Evolutionary conservation across 2,113 vertebrate genomes (phyloP), one percentile per base, ranked within the genome.

Genomic region (Passer montanus): DNA sequence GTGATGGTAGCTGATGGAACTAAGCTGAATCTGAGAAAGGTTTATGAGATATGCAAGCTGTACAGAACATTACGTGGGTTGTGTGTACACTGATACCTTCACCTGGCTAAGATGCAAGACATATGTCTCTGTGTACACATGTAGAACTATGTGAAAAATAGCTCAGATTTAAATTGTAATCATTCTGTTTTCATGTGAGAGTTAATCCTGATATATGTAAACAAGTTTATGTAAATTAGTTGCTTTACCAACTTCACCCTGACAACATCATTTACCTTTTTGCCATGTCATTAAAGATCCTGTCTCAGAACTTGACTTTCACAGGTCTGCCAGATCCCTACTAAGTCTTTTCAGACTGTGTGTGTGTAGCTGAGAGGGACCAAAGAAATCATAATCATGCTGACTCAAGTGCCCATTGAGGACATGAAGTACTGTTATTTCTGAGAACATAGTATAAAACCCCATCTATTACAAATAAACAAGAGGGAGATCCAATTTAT

Each of bases 301-400:
- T 88, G 31, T 90, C 82, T 73, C 53, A 93, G 79, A 85, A 88
- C 75, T 85, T 85, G 58, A 49, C 70, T 80, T 96, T 69, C 85
- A 58, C 67, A 80, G 55, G 14, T 96, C 70, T 86, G 37, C 50
- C 84, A 89, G 73, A 94, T 50, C 24, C 64, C 47, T 81, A 20
- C 46, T 72, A 75, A 78, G 41, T 90, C 60, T 94, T 93, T 87
- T 73, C 62, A 88, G 44, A 49, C 63, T 93, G 35, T 23, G 3
- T 78, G 33, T 87, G 27, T 81, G 30, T 82, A 93, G 31, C 72
- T 81, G 74, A 78, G 39, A 49, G 31, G 69, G 37, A 69, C 78
- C 53, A 88, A 79, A 87, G 90, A 94, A 93, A 73, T 68, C 47
- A 27, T 31, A 49, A 76, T 85, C 49, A 30, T 83, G n/a, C n/a